These are phyloP conservation scores for Danio aesculapii DNA, from an alignment of 2,797 vertebrate species.

Conservation along the genomic window DNA sequence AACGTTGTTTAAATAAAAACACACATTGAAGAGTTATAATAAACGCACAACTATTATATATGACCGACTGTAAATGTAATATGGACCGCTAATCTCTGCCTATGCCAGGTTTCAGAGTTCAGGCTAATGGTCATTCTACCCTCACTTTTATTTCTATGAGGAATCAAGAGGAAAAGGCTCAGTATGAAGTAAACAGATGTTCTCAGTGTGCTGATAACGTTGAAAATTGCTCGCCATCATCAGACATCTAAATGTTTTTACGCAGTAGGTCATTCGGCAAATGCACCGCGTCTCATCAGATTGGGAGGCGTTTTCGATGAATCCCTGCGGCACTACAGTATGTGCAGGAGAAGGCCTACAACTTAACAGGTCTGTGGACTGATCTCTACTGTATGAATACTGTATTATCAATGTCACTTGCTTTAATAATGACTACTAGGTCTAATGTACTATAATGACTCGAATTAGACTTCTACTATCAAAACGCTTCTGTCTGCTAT, in stretches of 20 bases:
- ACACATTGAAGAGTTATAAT: neutral
- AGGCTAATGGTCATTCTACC: neutral
- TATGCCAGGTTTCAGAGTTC: neutral
- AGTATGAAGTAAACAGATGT: constrained; percentile 39
- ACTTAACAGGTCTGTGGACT: constrained; percentile 18
- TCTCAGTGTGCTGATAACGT: neutral
- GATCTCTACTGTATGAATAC: neutral
- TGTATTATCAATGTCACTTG: neutral
- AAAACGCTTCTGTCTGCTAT: neutral
- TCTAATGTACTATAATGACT: neutral
- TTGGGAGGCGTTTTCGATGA: constrained; percentile 17
- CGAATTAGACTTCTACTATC: neutral
- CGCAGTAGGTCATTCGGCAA: neutral
- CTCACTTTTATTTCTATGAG: neutral
- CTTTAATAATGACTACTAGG: neutral
- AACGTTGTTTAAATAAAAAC: neutral
- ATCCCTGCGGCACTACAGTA: constrained; percentile 21
- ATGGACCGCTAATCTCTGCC: neutral
- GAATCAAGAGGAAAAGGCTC: constrained; percentile 25
- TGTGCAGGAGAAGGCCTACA: constrained; percentile 23
- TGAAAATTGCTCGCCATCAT: neutral
- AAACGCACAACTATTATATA: neutral
- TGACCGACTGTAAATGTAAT: neutral
- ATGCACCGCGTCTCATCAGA: constrained; percentile 2
- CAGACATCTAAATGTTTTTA: neutral